Percentiles rank a stretch among this genome's conserved stretches.
These are phyloP conservation scores for Lithophane socia DNA, from an alignment of 2,888 invertebrate species.

Conservation along the genomic window DNA sequence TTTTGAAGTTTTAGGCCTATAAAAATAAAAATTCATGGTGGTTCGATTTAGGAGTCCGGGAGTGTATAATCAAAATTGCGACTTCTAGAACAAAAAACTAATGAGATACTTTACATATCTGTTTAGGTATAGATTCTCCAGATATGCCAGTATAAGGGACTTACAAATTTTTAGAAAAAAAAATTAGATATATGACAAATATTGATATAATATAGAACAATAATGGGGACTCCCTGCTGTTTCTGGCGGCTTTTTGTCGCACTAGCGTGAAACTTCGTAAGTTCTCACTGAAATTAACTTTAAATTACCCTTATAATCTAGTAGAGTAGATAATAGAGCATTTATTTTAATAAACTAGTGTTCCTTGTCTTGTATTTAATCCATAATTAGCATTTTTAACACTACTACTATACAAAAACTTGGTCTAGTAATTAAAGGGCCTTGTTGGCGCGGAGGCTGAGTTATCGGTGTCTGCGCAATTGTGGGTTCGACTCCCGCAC, in stretches of 20 bases:
- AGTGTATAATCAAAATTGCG: background rate
- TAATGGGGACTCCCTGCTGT: conserved; percentile 35
- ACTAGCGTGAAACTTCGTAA: conserved; percentile 41
- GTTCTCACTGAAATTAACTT: conserved; percentile 34
- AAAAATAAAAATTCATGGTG: background rate
- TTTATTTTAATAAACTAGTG: conserved; percentile 38
- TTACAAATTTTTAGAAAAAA: conserved; percentile 15
- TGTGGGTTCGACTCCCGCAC: conserved; percentile 30
- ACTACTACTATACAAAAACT: background rate
- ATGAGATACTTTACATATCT: conserved; percentile 54
- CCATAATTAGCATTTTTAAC: background rate
- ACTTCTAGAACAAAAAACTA: conserved; percentile 24
- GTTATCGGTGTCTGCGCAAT: background rate
- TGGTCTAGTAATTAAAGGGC: conserved; percentile 2
- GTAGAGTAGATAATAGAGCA: conserved; percentile 31
- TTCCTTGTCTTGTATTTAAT: conserved; percentile 33
- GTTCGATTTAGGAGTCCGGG: background rate
- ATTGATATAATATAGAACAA: conserved; percentile 19
- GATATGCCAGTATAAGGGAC: conserved; percentile 47
- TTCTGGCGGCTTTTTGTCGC: conserved; percentile 10
- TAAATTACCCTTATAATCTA: background rate
- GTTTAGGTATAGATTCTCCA: conserved; percentile 52
- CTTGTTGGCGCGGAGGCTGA: background rate
- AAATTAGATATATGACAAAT: conserved; percentile 33
- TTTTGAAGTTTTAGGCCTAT: background rate